A percentile compares a stretch with the other conserved stretches of the same genome.
Conservation (phyloP, 2,113 vertebrate genomes). For the Crotophaga sulcirostris region DNA sequence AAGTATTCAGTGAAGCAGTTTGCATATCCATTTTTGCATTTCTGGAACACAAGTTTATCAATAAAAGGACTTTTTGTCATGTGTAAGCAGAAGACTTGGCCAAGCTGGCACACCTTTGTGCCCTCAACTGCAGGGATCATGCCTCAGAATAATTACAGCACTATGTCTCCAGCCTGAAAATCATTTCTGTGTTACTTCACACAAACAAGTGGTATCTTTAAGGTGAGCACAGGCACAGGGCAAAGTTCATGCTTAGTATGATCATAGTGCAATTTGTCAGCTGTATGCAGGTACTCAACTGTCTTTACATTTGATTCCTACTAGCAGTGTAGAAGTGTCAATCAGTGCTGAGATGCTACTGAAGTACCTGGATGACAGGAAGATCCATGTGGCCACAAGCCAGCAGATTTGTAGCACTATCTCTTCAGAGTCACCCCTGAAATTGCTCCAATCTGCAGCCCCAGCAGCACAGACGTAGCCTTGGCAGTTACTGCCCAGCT, state of each 20-base stretch:
- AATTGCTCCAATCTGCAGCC: not conserved
- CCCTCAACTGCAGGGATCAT: not conserved
- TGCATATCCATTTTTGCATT: not conserved
- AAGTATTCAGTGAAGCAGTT: not conserved
- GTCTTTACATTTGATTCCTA: not conserved
- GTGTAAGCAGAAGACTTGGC: not conserved
- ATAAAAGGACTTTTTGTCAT: not conserved
- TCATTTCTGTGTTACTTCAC: not conserved
- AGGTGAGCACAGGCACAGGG: not conserved
- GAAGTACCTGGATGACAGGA: not conserved
- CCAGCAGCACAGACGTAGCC: fast-evolving
- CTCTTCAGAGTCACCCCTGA: not conserved
- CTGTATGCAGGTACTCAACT: not conserved
- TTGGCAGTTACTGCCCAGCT: fast-evolving
- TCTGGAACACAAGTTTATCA: not conserved
- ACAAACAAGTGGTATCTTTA: not conserved
- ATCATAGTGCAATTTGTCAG: not conserved
- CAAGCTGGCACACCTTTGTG: not conserved
- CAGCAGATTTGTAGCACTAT: not conserved
- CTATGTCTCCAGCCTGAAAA: not conserved
- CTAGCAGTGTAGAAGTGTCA: not conserved
- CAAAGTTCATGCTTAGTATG: not conserved
- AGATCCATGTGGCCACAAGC: fast-evolving
- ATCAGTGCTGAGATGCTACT: not conserved
- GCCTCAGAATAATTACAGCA: not conserved